These are phyloP conservation scores for Chrysemys picta DNA, from an alignment of 2,113 vertebrate genomes.

Conservation along the genomic window DNA sequence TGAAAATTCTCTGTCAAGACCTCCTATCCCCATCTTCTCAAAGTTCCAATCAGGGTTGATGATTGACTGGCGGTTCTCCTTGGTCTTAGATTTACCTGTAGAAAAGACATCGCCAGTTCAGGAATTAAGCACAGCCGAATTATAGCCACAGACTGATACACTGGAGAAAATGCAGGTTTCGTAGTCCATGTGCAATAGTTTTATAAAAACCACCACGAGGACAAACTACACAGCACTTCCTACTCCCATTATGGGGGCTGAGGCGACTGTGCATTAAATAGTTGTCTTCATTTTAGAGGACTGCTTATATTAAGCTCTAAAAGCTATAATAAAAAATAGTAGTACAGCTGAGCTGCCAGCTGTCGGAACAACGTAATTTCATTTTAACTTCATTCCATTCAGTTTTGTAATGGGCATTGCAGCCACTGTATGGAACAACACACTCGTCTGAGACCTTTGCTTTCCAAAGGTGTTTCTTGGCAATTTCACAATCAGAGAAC, in stretches of 20 bases:
- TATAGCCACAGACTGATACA: neutral
- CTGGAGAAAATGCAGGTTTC: neutral
- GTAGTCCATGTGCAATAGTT: neutral
- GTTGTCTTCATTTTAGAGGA: neutral
- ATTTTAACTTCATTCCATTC: neutral
- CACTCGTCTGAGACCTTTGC: neutral
- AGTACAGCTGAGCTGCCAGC: neutral
- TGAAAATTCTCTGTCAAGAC: slow-evolving; percentile 97
- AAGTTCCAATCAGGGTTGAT: slow-evolving; percentile 99
- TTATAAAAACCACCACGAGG: neutral
- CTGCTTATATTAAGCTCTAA: neutral
- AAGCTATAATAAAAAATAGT: neutral
- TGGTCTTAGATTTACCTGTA: slow-evolving; percentile 93
- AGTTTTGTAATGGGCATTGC: neutral
- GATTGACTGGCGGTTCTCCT: slow-evolving; percentile 94
- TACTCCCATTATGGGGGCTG: neutral
- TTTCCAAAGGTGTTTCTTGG: neutral
- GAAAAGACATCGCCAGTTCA: accelerated
- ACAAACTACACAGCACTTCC: neutral
- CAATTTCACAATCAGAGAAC: neutral
- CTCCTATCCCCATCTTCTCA: slow-evolving; percentile 98
- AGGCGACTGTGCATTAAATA: neutral
- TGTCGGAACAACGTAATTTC: accelerated
- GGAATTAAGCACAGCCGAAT: neutral
- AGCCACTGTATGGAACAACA: accelerated